Evolutionary conservation across 92 coral and sea anemone genomes (phyloP), one percentile per base, ranked within the genome.

Genomic region (Porites rus): DNA sequence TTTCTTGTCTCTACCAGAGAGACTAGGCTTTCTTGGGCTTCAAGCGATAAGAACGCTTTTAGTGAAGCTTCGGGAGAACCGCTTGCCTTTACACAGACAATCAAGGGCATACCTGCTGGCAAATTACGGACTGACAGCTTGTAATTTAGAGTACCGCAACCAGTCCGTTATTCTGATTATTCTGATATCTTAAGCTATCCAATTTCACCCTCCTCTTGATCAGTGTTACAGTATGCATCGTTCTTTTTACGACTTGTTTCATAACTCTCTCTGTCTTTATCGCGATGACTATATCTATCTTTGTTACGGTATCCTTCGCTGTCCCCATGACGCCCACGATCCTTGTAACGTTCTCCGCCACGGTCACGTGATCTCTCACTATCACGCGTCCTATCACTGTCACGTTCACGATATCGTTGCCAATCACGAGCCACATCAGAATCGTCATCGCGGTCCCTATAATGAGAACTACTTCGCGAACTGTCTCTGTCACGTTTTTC

Each of bases 401-500:
- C 61, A 14, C 92, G 88, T 21, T 78, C 92, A 65, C 88, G 86
- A 22, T 80, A 31, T 51, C 61, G 31, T 73, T 70, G 62, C 54
- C 81, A 79, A 19, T 46, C 84, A 25, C 64, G 20, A 77, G 60
- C 53, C 46, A 62, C 75, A 19, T 70, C 76, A 31, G 16, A 12
- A 77, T 69, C 77, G 19, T 72, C 89, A 28, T 65, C 74, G 51
- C 89, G 91, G 18, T 79, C 91, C 16, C 88, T 85, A 22, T 62
- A 69, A 65, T 64, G 38, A 72, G 75, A 63, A 60, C 76, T 74
- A 67, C 85, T 79, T 71, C 76, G 81, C 24, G 71, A 68, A 22
- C 65, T 69, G 52, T 82, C 90, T 54, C 86, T 86, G 77, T 91
- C 87, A 74, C 94, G 86, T 53, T 79, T 86, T 2, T 76, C 79